phyloP scores from a whole-genome alignment of 2,797 vertebrate species.

The Pogonophryne albipinna region DNA sequence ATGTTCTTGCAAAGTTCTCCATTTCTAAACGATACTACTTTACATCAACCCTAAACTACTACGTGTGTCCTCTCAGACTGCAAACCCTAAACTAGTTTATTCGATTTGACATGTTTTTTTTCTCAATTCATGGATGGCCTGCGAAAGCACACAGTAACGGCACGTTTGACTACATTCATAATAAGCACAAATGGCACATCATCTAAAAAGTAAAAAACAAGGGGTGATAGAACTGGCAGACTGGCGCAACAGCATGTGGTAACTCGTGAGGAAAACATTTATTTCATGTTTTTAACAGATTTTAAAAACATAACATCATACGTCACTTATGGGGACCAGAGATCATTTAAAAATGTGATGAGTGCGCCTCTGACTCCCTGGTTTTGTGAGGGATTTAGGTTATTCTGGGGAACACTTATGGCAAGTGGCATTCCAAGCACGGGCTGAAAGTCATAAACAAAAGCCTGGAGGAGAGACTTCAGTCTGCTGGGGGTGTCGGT shows the following conservation, averaged over 20 bases:
- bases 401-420: conserved; percentile 49
- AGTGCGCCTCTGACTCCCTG: neutral
- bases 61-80: neutral
- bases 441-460: conserved; percentile 67
- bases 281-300: neutral
- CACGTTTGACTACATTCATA: neutral
- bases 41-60: neutral
- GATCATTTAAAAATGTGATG: neutral
- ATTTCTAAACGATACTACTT: neutral
- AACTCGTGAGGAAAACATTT: neutral
- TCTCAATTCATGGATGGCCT: neutral
- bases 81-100: neutral
- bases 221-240: neutral
- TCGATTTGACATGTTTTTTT: neutral
- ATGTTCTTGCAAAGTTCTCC: neutral
- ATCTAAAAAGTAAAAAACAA: neutral
- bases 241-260: neutral
- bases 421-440: conserved; percentile 72
- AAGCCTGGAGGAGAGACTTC: conserved; percentile 38
- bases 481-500: conserved; percentile 36
- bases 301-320: neutral
- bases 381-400: conserved; percentile 23
- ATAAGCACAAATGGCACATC: neutral
- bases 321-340: conserved; percentile 7
- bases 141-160: neutral